Percentiles rank a stretch among this genome's conserved stretches.
Conservation (phyloP, 1,140 invertebrate genomes). For the Hormaphis cornu region DNA sequence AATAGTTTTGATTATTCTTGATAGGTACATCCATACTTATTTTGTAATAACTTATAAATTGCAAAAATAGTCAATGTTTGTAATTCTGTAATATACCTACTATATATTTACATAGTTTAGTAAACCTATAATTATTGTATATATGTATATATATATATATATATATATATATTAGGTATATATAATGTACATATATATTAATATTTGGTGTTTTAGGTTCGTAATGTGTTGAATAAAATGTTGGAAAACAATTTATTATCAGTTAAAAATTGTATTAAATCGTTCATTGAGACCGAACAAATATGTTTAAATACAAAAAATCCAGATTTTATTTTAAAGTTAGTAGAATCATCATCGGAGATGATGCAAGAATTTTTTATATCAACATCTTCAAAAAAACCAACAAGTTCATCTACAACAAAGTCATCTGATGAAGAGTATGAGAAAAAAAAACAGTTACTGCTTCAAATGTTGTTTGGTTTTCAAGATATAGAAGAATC, state of each 20-base stretch:
- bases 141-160: too few relatives aligned
- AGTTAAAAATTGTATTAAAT: constrained; percentile 10
- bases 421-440: neutral
- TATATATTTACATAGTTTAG: too few relatives aligned
- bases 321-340: neutral
- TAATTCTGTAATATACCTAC: too few relatives aligned
- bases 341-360: neutral
- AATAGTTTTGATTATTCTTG: too few relatives aligned
- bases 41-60: too few relatives aligned
- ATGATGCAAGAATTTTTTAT: neutral
- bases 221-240: neutral
- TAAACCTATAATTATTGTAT: too few relatives aligned
- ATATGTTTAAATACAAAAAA: constrained; percentile 2
- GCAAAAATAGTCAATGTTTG: too few relatives aligned
- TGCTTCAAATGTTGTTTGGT: neutral
- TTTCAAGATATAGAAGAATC: neutral
- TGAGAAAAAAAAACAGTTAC: constrained; percentile 3
- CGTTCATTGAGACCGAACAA: constrained; percentile 5
- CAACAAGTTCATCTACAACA: neutral
- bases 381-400: neutral
- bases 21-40: too few relatives aligned
- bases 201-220: neutral
- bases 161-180: too few relatives aligned
- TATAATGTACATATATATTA: neutral
- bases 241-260: neutral